phyloP scores from a whole-genome alignment of 2,888 invertebrate species.

The Cephus nigrinus region DNA sequence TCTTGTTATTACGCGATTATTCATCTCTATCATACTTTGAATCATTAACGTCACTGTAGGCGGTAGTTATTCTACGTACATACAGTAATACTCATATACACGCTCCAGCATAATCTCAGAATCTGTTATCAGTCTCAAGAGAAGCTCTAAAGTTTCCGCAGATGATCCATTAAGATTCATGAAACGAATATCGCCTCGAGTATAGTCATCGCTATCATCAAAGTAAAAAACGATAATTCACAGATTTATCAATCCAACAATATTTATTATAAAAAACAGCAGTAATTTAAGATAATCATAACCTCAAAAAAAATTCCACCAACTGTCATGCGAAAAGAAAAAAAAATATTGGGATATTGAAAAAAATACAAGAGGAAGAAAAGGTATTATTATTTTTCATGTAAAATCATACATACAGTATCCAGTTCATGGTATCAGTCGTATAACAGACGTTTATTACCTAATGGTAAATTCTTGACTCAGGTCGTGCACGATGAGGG shows the following conservation, averaged over 20 bases:
- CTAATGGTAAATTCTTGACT: too few relatives aligned
- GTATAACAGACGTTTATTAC: too few relatives aligned
- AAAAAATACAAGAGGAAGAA: too few relatives aligned
- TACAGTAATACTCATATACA: background rate
- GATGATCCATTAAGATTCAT: background rate
- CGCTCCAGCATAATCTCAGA: background rate
- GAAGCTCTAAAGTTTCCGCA: background rate
- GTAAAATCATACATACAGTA: too few relatives aligned
- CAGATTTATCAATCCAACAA: too few relatives aligned
- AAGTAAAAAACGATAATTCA: background rate
- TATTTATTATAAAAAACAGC: too few relatives aligned
- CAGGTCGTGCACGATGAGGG: too few relatives aligned
- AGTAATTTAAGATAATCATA: too few relatives aligned
- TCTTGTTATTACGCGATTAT: constrained; percentile 49
- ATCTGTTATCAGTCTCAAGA: background rate
- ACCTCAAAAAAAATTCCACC: too few relatives aligned
- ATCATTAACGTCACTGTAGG: constrained; percentile 45
- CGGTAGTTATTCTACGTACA: background rate
- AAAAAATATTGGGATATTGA: too few relatives aligned
- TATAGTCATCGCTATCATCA: background rate
- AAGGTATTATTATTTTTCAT: too few relatives aligned
- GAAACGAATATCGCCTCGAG: background rate
- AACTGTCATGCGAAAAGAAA: background rate
- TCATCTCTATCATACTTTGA: constrained; percentile 41
- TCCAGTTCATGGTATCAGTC: too few relatives aligned